Conservation (phyloP, 2,113 vertebrate species). For the Microcebus griseorufus region DNA sequence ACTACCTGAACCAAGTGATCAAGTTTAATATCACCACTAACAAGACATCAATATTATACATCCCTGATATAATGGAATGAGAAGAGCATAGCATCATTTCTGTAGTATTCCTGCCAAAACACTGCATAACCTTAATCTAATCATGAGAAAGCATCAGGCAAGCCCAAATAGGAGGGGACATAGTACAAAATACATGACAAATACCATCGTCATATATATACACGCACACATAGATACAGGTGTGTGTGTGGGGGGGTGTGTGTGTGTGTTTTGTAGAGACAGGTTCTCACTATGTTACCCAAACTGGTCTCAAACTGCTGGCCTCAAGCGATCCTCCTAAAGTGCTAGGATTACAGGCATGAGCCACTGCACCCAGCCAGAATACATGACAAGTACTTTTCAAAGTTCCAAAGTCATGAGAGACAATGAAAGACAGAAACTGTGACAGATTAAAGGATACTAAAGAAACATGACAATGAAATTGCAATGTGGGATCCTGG, state of each 20-base stretch:
- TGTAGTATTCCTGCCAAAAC: constrained; percentile 16
- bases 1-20: constrained; percentile 31
- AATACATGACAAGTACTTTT: neutral
- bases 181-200: constrained; percentile 18
- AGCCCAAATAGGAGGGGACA: neutral
- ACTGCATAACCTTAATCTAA: neutral
- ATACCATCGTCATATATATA: too few relatives aligned
- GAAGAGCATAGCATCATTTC: neutral
- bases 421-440: constrained; percentile 20
- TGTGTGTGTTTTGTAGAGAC: too few relatives aligned
- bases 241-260: too few relatives aligned
- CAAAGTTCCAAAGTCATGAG: neutral
- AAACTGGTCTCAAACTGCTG: too few relatives aligned
- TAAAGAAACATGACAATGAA: constrained; percentile 5
- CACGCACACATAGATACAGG: too few relatives aligned
- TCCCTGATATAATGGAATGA: constrained; percentile 2
- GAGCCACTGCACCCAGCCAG: too few relatives aligned
- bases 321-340: too few relatives aligned
- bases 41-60: neutral
- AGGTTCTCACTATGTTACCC: too few relatives aligned
- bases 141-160: constrained; percentile 35
- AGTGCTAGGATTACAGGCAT: too few relatives aligned
- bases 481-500: neutral
- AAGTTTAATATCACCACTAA: constrained; percentile 34
- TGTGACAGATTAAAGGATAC: constrained; percentile 17